A percentile compares a stretch with the other conserved stretches of the same genome.
Evolutionary conservation across 2,797 vertebrate species (phyloP).

Genomic region (Allobates femoralis): DNA sequence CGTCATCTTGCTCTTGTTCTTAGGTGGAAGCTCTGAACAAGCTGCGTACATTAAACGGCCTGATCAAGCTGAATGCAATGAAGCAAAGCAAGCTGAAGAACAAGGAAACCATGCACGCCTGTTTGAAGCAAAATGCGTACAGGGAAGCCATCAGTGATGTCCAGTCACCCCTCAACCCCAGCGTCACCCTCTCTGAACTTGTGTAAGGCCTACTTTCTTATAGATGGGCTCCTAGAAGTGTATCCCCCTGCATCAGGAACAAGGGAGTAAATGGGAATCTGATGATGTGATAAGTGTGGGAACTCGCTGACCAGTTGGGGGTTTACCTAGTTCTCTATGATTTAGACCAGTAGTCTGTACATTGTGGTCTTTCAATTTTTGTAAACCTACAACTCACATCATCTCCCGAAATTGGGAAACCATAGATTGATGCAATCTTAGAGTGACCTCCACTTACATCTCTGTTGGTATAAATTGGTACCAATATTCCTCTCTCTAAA

Average conservation of each 20-base stretch:
- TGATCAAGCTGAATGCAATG: constrained; percentile 93
- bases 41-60: constrained; percentile 92
- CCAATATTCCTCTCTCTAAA: neutral
- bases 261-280: neutral
- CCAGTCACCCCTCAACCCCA: constrained; percentile 92
- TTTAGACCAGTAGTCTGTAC: neutral
- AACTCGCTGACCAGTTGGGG: neutral
- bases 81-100: constrained; percentile 90
- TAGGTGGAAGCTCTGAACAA: constrained; percentile 97
- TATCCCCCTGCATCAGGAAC: no score
- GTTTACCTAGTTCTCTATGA: neutral
- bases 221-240: neutral
- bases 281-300: neutral
- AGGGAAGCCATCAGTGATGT: constrained; percentile 91
- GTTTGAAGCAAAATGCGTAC: constrained; percentile 92
- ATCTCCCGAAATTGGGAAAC: neutral
- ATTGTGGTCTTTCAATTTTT: neutral
- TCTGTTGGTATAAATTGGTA: neutral
- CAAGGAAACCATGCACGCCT: constrained; percentile 93
- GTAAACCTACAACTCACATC: neutral
- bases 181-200: constrained; percentile 89
- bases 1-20: constrained; percentile 57
- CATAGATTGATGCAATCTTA: neutral
- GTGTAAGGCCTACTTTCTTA: constrained; percentile 81
- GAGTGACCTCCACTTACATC: neutral